Base-by-base conservation (phyloP, 2,113 vertebrate species). In the Bothrops jararaca region DNA sequence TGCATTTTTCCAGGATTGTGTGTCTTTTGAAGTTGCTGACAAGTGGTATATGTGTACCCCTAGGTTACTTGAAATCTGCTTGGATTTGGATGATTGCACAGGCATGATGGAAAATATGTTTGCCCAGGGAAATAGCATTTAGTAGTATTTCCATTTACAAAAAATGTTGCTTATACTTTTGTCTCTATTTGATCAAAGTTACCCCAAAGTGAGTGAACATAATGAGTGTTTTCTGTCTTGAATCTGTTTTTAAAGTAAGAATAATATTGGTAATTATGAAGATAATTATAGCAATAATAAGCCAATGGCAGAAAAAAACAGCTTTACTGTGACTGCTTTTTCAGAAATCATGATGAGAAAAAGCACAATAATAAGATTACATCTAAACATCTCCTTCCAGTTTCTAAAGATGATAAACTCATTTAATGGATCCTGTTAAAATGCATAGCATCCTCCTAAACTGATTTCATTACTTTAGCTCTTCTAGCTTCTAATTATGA, bases 381-480 rank as follows among this genome's bases (percentile, higher is more conserved):
- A 91, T 89, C 50, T 89, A 87, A 24, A 89, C 91, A 95, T 39
- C 26, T 54, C 8, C 92, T 96, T 95, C 20, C 23, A 22, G 22
- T 90, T 20, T 87, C 86, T 91, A 89, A 26, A 90, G 52, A 94
- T 94, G 42, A n/a, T 23, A 94, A 94, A 94, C 94, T 91, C 11
- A 86, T 95, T 92, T 85, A 39, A 93, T 80, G 50, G 34, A 94
- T 90, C 92, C 92, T n/a, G 15, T 69, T 96, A 92, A 96, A 90
- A 45, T n/a, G 80, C 60, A 64, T 5, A 90, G 42, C 42, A 26
- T 94, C 23, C 12, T 92, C 1, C 0, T 88, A 92, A 69, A 93
- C 80, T 92, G 42, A 90, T 56, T 94, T 91, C 88, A 94, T 91
- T 94, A 53, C 90, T 95, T 95, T 94, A 96, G 50, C 39, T 94